Evolutionary conservation across 2,113 vertebrate genomes (phyloP).

Genomic region (Egretta garzetta): DNA sequence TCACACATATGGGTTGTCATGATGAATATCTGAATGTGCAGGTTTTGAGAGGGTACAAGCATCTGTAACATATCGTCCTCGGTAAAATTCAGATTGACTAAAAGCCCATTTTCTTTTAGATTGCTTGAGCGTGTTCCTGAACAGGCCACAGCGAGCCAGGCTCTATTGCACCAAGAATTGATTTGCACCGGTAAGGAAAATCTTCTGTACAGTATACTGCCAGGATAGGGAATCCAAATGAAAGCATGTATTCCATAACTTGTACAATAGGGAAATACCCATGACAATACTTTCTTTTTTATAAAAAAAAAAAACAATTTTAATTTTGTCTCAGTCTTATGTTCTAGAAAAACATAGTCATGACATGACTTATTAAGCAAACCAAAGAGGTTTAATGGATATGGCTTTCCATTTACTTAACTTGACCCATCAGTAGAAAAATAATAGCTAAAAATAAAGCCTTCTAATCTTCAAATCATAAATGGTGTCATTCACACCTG

Average conservation of each 20-base stretch:
- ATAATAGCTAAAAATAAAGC: background rate
- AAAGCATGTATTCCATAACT: background rate
- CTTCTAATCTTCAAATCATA: background rate
- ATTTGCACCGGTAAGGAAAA: background rate
- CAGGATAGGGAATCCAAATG: background rate
- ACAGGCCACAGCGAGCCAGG: fast-evolving
- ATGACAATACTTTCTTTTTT: background rate
- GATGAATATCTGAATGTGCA: background rate
- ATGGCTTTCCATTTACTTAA: background rate
- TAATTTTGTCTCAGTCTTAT: background rate
- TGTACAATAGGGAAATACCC: background rate
- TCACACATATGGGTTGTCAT: background rate
- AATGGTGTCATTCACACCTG: background rate
- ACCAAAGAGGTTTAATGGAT: background rate
- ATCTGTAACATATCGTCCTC: background rate
- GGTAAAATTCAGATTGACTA: background rate
- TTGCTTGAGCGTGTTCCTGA: background rate
- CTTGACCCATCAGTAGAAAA: background rate
- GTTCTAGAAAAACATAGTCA: background rate
- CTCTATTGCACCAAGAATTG: background rate
- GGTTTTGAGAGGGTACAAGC: background rate
- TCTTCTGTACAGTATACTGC: background rate
- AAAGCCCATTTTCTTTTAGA: background rate
- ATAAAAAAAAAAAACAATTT: background rate
- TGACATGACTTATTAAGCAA: background rate